Evolutionary conservation across 1,140 invertebrate species (phyloP).

Genomic region (Ips typographus): DNA sequence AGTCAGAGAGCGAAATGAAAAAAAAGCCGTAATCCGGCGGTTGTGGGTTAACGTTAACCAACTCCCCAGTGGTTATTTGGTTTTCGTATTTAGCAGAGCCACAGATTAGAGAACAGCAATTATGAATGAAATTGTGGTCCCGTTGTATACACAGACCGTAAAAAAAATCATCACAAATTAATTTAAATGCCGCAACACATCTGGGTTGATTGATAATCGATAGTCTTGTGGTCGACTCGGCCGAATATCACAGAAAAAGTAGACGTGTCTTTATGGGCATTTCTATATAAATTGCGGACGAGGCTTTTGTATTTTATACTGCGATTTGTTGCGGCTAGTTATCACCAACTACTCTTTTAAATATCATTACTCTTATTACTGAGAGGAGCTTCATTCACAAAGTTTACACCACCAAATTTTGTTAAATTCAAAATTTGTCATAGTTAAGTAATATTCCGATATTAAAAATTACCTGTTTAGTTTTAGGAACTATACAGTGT

Average conservation of each 20-base stretch:
- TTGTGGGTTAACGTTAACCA: constrained; percentile 1
- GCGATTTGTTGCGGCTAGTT: too few species aligned
- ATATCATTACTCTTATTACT: too few species aligned
- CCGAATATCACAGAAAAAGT: constrained; percentile 14
- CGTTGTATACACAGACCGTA: constrained; percentile 18
- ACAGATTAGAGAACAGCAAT: constrained; percentile 17
- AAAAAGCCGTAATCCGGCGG: constrained; percentile 17
- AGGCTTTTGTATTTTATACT: too few species aligned
- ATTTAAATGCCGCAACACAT: constrained; percentile 28
- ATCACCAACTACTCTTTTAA: too few species aligned
- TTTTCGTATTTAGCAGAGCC: constrained; percentile 20
- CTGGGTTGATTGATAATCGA: constrained; percentile 18
- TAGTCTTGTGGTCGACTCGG: constrained; percentile 18
- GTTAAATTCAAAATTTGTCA: too few species aligned
- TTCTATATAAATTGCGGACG: too few species aligned
- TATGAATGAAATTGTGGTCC: constrained; percentile 28
- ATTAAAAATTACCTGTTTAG: too few species aligned
- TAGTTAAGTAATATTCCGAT: too few species aligned
- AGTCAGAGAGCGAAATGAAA: not conserved
- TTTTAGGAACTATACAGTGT: too few species aligned
- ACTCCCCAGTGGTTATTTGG: constrained; percentile 9
- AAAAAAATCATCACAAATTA: constrained; percentile 28
- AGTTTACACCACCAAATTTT: too few species aligned
- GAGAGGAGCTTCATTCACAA: too few species aligned
- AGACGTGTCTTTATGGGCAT: not conserved